phyloP scores from a whole-genome alignment of 2,113 vertebrate genomes.

The Aegithalos caudatus region DNA sequence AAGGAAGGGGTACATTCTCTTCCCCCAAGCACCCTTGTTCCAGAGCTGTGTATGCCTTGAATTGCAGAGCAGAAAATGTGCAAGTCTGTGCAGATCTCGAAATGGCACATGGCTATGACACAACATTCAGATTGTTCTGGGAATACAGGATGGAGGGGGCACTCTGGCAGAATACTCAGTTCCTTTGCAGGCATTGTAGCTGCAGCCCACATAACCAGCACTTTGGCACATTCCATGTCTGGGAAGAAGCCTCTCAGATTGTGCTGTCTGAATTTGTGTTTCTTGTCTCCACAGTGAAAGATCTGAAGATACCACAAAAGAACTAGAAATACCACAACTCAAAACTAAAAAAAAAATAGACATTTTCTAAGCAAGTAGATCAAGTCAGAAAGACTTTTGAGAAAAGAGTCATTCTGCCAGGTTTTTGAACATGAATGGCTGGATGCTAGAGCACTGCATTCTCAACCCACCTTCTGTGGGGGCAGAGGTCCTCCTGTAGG shows the following conservation, averaged over 20 bases:
- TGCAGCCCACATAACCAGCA: background rate
- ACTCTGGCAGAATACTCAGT: constrained; percentile 29
- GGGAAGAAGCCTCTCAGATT: background rate
- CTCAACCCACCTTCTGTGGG: background rate
- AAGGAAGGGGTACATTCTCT: background rate
- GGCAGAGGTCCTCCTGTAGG: background rate
- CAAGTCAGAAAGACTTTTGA: background rate
- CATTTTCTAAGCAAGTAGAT: background rate
- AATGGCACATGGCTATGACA: constrained; percentile 18
- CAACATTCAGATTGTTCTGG: constrained; percentile 23
- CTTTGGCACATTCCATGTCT: background rate
- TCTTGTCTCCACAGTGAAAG: background rate
- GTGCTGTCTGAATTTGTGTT: background rate
- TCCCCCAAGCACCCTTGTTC: background rate
- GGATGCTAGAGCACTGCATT: background rate
- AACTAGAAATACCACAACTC: background rate
- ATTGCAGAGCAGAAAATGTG: background rate
- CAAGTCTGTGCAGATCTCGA: background rate
- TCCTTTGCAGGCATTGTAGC: background rate
- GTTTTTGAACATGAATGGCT: background rate
- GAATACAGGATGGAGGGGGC: constrained; percentile 39
- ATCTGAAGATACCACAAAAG: background rate
- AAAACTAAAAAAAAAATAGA: background rate
- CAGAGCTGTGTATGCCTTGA: background rate
- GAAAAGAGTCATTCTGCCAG: background rate